Evolutionary conservation across 2,797 vertebrate genomes (phyloP), one percentile per base, ranked within the genome.

Genomic region (Rachycentron canadum): DNA sequence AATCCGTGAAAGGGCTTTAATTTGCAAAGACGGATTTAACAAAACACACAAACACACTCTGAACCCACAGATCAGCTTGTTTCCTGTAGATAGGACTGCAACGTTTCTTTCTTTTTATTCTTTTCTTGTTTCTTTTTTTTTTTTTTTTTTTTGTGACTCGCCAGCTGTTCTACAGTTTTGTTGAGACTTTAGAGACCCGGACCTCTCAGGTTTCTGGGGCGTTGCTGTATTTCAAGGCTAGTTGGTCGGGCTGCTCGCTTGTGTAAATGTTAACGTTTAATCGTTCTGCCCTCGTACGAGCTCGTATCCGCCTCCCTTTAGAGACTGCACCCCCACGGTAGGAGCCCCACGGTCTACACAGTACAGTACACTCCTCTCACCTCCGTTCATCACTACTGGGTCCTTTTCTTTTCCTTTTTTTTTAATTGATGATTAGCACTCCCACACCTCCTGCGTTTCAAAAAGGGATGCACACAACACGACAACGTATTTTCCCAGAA

Each of bases 1-100:
- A 65, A 89, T 90, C 81, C 61, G 61, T 78, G 36, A 62, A 93
- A 95, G 94, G 94, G 94, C 94, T 95, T 94, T 85, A 87, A 94
- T 89, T 93, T 90, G 76, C 89, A 79, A 86, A 52, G 72, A 83
- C 79, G 79, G 79, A 86, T 82, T 7, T 41, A 8, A 75, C 13
- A 49, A 41, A 59, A 72, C 23, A 62, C 41, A 68, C 69, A 32
- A 32, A 60, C 64, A 71, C 60, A 69, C 38, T 60, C 28, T 43
- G 26, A 73, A 66, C 49, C 62, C 66, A 71, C 58, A 63, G 70
- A 83, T 82, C 63, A 40, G n/a, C 82, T 90, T 76, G 56, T 87
- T 82, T 92, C 85, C 83, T 92, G 89, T 92, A 90, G 79, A 89
- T 90, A 90, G 83, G 28, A 85, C 17, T 69, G 53, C 69, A 28